Evolutionary conservation across 2,888 invertebrate genomes (phyloP).

Genomic region (Horisme vitalbata): DNA sequence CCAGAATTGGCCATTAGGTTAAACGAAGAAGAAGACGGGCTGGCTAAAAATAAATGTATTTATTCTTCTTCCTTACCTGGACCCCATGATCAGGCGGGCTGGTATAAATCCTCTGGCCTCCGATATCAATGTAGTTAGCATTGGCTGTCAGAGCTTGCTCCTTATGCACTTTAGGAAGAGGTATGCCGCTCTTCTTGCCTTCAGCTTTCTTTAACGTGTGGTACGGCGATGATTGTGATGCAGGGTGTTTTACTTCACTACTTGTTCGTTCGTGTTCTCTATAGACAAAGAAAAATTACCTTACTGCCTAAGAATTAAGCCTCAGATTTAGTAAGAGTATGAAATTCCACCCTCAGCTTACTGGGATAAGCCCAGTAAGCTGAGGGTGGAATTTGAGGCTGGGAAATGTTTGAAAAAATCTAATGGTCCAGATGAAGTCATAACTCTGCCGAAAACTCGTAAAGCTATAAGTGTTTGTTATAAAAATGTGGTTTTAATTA

Average conservation of each 20-base stretch:
- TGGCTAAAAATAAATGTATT: neutral
- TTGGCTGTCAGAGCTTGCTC: slow-evolving; percentile 66
- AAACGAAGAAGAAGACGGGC: too few species aligned
- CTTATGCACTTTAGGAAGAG: slow-evolving; percentile 71
- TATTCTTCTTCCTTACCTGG: slow-evolving; percentile 54
- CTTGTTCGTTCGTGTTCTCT: slow-evolving; percentile 77
- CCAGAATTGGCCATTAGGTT: too few species aligned
- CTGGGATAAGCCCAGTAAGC: too few species aligned
- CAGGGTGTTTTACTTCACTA: slow-evolving; percentile 73
- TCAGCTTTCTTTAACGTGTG: slow-evolving; percentile 74
- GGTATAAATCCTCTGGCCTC: slow-evolving; percentile 76
- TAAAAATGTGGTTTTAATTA: too few species aligned
- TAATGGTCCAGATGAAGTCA: too few species aligned
- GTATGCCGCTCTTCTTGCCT: slow-evolving; percentile 75
- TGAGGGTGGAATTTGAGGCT: too few species aligned
- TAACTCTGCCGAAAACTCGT: too few species aligned
- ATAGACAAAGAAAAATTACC: slow-evolving; percentile 18
- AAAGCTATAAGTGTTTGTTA: too few species aligned
- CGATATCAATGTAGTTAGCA: slow-evolving; percentile 76
- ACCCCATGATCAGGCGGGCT: slow-evolving; percentile 79
- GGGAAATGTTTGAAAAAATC: too few species aligned
- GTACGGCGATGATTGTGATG: slow-evolving; percentile 73
- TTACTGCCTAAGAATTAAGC: too few species aligned
- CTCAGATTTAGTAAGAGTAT: too few species aligned
- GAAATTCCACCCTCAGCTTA: too few species aligned